phyloP scores from a whole-genome alignment of 2,113 vertebrate genomes.

The Panthera leo region DNA sequence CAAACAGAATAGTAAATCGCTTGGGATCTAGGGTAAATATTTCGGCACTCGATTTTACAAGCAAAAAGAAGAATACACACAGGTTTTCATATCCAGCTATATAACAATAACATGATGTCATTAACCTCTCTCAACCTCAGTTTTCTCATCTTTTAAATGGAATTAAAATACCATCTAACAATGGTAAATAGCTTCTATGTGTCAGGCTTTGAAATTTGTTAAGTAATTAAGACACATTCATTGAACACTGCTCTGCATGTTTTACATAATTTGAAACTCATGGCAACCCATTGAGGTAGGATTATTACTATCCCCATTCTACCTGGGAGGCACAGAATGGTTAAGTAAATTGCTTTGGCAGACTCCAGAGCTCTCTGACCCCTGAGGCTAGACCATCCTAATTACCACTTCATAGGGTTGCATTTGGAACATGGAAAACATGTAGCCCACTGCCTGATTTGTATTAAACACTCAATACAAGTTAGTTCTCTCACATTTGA shows the following conservation, averaged over 20 bases:
- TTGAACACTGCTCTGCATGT: neutral
- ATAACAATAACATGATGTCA: neutral
- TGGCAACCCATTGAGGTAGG: neutral
- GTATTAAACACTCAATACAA: neutral
- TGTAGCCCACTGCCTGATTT: neutral
- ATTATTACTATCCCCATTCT: neutral
- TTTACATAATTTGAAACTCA: neutral
- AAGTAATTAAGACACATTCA: neutral
- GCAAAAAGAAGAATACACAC: neutral
- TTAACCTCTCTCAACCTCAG: neutral
- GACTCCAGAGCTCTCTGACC: neutral
- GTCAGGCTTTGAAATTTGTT: neutral
- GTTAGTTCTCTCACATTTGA: rapidly evolving
- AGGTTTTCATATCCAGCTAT: neutral
- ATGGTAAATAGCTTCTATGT: neutral
- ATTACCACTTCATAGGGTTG: too few relatives aligned
- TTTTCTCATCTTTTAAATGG: conserved; percentile 19
- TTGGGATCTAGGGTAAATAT: neutral
- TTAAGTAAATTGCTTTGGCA: neutral
- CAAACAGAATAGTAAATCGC: neutral
- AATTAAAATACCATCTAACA: neutral
- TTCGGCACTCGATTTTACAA: neutral
- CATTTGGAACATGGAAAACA: neutral
- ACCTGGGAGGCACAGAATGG: neutral
- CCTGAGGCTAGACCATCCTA: neutral